These are phyloP conservation scores for Myrmophylax atrothorax DNA, from an alignment of 2,113 vertebrate species.

Conservation along the genomic window DNA sequence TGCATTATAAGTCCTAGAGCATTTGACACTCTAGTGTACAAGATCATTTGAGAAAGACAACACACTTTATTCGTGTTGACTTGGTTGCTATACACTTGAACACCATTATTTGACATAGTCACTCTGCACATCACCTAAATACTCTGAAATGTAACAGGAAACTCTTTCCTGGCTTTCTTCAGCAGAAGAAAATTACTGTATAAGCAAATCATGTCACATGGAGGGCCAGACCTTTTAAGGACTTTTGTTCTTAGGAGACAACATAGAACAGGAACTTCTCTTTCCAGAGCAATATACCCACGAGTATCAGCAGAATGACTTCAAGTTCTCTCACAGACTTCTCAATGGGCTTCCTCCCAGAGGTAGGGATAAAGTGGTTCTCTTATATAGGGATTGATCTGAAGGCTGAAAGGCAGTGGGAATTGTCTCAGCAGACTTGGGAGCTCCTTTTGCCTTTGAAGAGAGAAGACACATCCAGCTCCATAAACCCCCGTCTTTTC, in stretches of 20 bases:
- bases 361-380: neutral
- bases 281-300: neutral
- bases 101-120: neutral
- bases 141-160: neutral
- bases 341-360: neutral
- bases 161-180: neutral
- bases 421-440: neutral
- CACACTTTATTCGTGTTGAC: slow-evolving; percentile 41
- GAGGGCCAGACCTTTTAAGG: neutral
- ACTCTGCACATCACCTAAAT: neutral
- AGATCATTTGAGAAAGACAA: slow-evolving; percentile 18
- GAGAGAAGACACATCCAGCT: neutral
- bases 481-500: neutral
- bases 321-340: neutral
- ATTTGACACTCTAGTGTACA: slow-evolving; percentile 11
- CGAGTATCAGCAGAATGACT: neutral
- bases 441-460: neutral
- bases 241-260: neutral
- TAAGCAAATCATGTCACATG: neutral
- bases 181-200: neutral
- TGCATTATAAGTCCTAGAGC: neutral
- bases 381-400: neutral
- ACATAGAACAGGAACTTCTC: neutral
- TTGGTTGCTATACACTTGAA: neutral
- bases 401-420: neutral